Conservation (phyloP, 1,140 invertebrate genomes). For the Calephelis virginiensis region DNA sequence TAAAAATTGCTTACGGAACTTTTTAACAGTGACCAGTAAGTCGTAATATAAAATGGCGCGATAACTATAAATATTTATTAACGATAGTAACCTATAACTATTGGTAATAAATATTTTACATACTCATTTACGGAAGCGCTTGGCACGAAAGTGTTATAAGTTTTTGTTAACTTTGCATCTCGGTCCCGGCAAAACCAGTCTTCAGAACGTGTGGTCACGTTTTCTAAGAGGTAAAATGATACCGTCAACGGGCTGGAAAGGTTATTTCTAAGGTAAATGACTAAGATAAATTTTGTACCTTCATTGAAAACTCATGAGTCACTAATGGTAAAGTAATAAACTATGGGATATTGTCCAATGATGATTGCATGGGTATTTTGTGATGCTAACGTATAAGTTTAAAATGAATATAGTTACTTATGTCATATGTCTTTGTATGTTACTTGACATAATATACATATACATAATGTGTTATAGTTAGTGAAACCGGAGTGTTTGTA, state of each 20-base stretch:
- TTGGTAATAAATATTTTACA: too few species aligned
- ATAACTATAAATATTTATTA: too few species aligned
- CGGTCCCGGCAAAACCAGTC: conserved; percentile 20
- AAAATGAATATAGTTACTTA: neutral
- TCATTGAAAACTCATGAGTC: conserved; percentile 28
- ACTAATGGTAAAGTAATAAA: neutral
- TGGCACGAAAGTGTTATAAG: neutral
- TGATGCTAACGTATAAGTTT: neutral
- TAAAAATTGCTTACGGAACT: too few species aligned
- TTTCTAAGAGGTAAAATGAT: conserved; percentile 36
- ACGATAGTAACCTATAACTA: too few species aligned
- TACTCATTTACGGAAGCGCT: too few species aligned
- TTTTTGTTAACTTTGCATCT: conserved; percentile 21
- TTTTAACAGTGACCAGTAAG: too few species aligned
- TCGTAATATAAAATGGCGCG: too few species aligned
- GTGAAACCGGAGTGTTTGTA: too few species aligned
- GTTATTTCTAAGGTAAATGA: conserved; percentile 45
- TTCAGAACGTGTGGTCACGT: conserved; percentile 31
- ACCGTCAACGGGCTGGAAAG: conserved; percentile 33
- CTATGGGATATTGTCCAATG: too few species aligned
- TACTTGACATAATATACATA: too few species aligned
- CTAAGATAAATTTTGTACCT: conserved; percentile 41
- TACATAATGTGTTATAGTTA: too few species aligned
- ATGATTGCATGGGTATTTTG: conserved; percentile 1
- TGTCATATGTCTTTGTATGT: too few species aligned